Base-by-base conservation (phyloP, 2,113 vertebrate genomes). In the Macaca nemestrina region DNA sequence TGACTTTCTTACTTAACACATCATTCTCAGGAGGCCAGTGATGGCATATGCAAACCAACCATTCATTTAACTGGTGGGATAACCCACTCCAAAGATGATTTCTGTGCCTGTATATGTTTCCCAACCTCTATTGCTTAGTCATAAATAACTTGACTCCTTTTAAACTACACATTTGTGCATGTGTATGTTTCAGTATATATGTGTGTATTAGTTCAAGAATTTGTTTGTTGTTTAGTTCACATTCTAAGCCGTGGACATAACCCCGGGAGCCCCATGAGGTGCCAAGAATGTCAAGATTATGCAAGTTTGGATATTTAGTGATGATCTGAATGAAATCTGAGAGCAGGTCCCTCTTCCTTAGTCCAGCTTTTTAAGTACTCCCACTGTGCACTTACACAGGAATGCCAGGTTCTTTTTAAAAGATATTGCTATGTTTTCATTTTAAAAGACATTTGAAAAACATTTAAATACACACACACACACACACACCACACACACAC, bases 401-500 rank as follows among this genome's bases (percentile, higher is more conserved):
- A 93, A 5, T 35, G 38, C 2, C 1, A 73, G 20, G 8, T 59
- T 80, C 12, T 50, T 72, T 78, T 83, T 32, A 90, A 95, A 61
- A 64, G 0, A 17, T n/a, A 23, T 2, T 22, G 1, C 14, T 82
- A 27, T 23, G 14, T 23, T 73, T 73, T 73, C 38, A 40, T 79
- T 82, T 72, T 40, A 25, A 92, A 93, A 90, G 6, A 52, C 40
- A 59, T 2, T 8, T 38, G 78, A 45, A 45, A 45, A 8, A 45
- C 45, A 45, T 45, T 45, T 32, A 50, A 3, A 50, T 3, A 50
- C 2, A 48, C 0, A 48, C 2, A 50, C 12, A 50, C 48, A 50
- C 48, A 50, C 48, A 48, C 11, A 48, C 48, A n/a, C n/a, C n/a
- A n/a, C 3, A 50, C 0, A 50, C 0, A 50, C 0, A 50, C 4